Percentiles rank a stretch among this genome's conserved stretches.
phyloP scores from a whole-genome alignment of 1,140 invertebrate species.

The Nymphalis io region DNA sequence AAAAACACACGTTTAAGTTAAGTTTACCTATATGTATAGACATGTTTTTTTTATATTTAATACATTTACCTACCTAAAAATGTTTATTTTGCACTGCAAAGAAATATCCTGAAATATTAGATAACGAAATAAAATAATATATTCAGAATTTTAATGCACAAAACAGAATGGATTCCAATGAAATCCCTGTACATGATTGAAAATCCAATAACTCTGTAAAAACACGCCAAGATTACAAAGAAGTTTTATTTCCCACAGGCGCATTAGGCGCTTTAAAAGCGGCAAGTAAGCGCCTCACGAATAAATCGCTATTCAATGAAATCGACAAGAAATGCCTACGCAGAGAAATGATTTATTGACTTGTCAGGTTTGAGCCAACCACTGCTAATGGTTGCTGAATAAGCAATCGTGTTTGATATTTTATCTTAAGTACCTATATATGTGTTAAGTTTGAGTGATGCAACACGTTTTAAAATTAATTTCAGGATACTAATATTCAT shows the following conservation, averaged over 20 bases:
- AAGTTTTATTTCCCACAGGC: constrained; percentile 40
- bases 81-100: too few relatives aligned
- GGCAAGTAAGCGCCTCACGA: constrained; percentile 44
- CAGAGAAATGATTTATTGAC: constrained; percentile 71
- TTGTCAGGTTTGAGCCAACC: constrained; percentile 47
- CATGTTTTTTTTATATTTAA: too few relatives aligned
- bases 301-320: constrained; percentile 68
- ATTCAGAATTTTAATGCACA: not conserved
- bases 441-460: not conserved
- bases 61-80: too few relatives aligned
- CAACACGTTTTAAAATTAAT: not conserved
- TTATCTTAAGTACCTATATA: constrained; percentile 17
- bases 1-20: too few relatives aligned
- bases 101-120: too few relatives aligned
- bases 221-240: constrained; percentile 37
- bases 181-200: constrained; percentile 9
- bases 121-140: not conserved
- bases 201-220: constrained; percentile 16
- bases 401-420: constrained; percentile 43
- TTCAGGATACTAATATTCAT: not conserved
- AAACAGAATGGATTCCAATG: not conserved
- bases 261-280: constrained; percentile 48
- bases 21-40: too few relatives aligned
- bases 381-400: constrained; percentile 64
- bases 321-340: constrained; percentile 60